Evolutionary conservation across 2,113 vertebrate genomes (phyloP).

Genomic region (Thalassoma bifasciatum): DNA sequence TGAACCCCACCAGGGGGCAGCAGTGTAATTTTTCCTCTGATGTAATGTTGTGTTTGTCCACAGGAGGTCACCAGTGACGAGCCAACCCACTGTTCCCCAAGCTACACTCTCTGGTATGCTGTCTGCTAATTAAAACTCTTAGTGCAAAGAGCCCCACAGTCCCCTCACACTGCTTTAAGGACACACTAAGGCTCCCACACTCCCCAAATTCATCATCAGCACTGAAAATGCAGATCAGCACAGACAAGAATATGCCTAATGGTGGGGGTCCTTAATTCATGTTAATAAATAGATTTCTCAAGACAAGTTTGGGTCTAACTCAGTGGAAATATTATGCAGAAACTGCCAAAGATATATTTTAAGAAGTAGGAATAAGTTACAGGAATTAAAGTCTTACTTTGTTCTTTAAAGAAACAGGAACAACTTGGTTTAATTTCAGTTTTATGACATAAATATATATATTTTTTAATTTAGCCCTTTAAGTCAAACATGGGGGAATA

Average conservation of each 20-base stretch:
- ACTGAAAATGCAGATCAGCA: conserved; percentile 33
- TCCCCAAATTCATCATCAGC: conserved; percentile 39
- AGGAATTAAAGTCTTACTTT: not conserved
- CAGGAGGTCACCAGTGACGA: conserved; percentile 91
- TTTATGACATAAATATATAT: not conserved
- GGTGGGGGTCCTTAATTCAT: conserved; percentile 21
- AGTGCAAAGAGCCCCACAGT: conserved; percentile 40
- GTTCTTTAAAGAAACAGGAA: too few relatives aligned
- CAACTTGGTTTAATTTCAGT: not conserved
- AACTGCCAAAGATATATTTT: not conserved
- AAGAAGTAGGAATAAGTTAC: not conserved
- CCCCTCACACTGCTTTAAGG: conserved; percentile 37
- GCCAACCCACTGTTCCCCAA: conserved; percentile 90
- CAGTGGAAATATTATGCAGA: not conserved
- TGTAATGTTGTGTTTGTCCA: conserved; percentile 78
- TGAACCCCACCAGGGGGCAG: conserved; percentile 70
- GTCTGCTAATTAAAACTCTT: conserved; percentile 68
- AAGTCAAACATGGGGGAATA: too few relatives aligned
- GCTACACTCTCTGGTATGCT: conserved; percentile 93
- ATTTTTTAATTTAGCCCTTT: not conserved
- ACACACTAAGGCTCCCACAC: conserved; percentile 31
- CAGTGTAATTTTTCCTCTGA: conserved; percentile 36
- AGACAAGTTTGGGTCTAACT: not conserved
- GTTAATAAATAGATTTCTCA: not conserved
- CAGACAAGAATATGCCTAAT: conserved; percentile 15